A percentile compares a stretch with the other conserved stretches of the same genome.
These are phyloP conservation scores for Monoplex corrugatus DNA, from an alignment of 2,888 invertebrate genomes.

Conservation along the genomic window DNA sequence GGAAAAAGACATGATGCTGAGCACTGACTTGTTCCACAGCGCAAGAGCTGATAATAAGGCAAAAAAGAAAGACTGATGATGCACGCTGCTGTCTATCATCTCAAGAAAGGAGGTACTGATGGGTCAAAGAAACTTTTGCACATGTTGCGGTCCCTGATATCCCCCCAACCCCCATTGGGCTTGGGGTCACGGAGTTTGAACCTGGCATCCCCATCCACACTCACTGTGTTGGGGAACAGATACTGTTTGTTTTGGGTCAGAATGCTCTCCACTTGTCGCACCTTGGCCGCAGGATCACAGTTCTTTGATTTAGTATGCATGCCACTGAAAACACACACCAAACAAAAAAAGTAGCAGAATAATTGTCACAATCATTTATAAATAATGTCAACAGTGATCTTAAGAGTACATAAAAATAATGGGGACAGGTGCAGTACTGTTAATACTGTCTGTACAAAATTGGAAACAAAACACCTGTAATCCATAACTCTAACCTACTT, in stretches of 20 bases:
- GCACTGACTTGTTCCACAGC: no score
- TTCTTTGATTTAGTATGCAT: conserved; percentile 93
- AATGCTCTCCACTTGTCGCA: conserved; percentile 75
- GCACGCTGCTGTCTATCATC: conserved; percentile 39
- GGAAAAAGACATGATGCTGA: no score
- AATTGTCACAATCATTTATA: no score
- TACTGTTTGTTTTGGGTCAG: conserved; percentile 80
- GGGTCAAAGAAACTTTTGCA: conserved; percentile 83
- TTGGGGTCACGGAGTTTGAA: conserved; percentile 79
- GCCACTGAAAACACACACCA: conserved; percentile 83
- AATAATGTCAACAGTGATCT: no score
- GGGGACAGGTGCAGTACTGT: no score
- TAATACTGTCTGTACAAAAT: no score
- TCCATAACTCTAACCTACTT: no score
- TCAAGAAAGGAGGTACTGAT: conserved; percentile 32
- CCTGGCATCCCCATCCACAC: conserved; percentile 84
- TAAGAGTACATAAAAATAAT: no score
- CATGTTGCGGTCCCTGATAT: conserved; percentile 91
- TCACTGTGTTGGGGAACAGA: conserved; percentile 82
- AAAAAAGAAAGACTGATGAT: background rate
- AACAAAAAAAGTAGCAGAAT: no score
- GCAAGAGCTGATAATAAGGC: no score
- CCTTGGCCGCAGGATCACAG: conserved; percentile 78
- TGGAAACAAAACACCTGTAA: no score
- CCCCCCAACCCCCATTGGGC: conserved; percentile 98